A percentile compares a stretch with the other conserved stretches of the same genome.
These are phyloP conservation scores for Nasonia vitripennis DNA, from an alignment of 1,140 invertebrate genomes.

Conservation along the genomic window DNA sequence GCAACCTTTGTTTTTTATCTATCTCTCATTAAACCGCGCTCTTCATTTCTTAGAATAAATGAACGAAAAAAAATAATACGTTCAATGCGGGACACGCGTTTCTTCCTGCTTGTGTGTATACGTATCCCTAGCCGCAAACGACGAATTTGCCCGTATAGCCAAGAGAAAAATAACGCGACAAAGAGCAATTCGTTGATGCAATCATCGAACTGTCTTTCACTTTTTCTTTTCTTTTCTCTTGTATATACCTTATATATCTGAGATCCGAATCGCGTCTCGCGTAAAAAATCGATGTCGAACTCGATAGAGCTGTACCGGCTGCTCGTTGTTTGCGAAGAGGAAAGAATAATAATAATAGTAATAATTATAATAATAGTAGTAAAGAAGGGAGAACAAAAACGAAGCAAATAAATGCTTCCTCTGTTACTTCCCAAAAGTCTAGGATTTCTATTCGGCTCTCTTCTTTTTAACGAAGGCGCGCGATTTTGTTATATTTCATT, in stretches of 20 bases:
- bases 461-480: slow-evolving; percentile 45
- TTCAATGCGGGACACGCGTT: slow-evolving; percentile 10
- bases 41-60: slow-evolving; percentile 37
- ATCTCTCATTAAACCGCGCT: slow-evolving; percentile 46
- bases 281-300: slow-evolving; percentile 42
- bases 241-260: slow-evolving; percentile 24
- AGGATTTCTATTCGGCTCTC: slow-evolving; percentile 33
- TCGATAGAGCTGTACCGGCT: slow-evolving; percentile 25
- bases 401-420: slow-evolving; percentile 31
- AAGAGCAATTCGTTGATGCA: slow-evolving; percentile 19
- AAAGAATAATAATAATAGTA: slow-evolving; percentile 42
- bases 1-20: slow-evolving; percentile 68
- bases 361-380: slow-evolving; percentile 43
- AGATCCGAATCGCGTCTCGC: slow-evolving; percentile 42
- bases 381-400: slow-evolving; percentile 25
- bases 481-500: slow-evolving; percentile 36
- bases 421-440: slow-evolving; percentile 25
- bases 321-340: slow-evolving; percentile 49
- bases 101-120: slow-evolving; percentile 5
- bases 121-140: not conserved
- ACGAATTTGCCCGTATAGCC: not conserved
- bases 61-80: slow-evolving; percentile 24
- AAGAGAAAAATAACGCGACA: slow-evolving; percentile 6
- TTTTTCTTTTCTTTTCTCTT: slow-evolving; percentile 16
- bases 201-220: slow-evolving; percentile 5